Conservation (phyloP, 2,888 invertebrate species). For the Tortrix viridana region DNA sequence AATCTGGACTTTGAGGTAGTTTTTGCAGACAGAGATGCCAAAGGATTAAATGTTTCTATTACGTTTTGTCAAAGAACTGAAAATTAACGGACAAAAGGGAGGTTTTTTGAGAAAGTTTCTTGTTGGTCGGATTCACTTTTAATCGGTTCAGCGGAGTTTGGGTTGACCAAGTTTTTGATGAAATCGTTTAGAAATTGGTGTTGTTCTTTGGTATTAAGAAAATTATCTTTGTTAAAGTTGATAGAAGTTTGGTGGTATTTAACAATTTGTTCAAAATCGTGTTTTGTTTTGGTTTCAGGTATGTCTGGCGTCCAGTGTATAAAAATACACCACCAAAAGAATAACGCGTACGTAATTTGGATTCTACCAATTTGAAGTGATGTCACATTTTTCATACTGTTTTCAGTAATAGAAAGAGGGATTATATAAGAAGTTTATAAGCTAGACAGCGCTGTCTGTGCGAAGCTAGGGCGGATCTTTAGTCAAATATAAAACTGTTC, state of each 20-base stretch:
- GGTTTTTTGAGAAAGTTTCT: conserved; percentile 27
- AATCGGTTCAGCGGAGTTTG: conserved; percentile 19
- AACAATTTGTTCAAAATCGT: not conserved
- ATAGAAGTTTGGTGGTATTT: not conserved
- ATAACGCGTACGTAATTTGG: too few relatives aligned
- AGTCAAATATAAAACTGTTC: too few relatives aligned
- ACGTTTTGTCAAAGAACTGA: conserved; percentile 51
- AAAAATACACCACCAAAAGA: too few relatives aligned
- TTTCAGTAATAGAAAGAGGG: too few relatives aligned
- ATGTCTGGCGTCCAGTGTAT: not conserved
- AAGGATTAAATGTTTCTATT: conserved; percentile 76
- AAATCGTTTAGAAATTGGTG: not conserved
- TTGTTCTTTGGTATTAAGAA: not conserved
- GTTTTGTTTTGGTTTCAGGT: conserved; percentile 20
- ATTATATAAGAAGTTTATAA: too few relatives aligned
- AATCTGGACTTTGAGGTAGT: conserved; percentile 69
- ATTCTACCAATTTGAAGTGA: too few relatives aligned
- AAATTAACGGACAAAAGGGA: conserved; percentile 31
- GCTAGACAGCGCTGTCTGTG: too few relatives aligned
- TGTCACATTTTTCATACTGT: too few relatives aligned
- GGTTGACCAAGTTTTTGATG: conserved; percentile 7
- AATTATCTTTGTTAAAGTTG: not conserved
- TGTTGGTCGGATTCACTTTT: conserved; percentile 22
- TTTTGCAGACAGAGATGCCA: conserved; percentile 69
- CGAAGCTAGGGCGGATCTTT: too few relatives aligned